These are phyloP conservation scores for Sylvia borin DNA, from an alignment of 2,797 vertebrate genomes.

Conservation along the genomic window DNA sequence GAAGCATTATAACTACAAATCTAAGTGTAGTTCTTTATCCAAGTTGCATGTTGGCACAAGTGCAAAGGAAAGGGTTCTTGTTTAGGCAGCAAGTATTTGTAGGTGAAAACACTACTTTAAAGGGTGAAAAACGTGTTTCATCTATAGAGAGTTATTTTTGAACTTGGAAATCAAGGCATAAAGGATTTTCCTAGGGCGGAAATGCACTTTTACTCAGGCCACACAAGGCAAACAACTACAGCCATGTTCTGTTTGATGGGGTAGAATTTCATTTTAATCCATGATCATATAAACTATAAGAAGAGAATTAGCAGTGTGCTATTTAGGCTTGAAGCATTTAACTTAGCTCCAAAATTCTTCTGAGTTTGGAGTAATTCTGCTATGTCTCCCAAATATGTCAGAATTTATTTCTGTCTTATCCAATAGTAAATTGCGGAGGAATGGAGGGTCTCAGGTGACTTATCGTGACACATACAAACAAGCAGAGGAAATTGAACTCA, in stretches of 20 bases:
- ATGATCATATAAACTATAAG: background rate
- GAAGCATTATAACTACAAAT: background rate
- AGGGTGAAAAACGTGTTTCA: constrained; percentile 7
- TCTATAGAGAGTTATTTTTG: constrained; percentile 15
- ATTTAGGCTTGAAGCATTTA: background rate
- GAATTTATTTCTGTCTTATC: background rate
- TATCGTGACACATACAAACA: background rate
- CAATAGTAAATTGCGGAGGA: background rate
- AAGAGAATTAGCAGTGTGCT: background rate
- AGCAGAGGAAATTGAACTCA: background rate
- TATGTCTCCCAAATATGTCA: background rate
- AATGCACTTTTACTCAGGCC: background rate
- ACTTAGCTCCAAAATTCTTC: background rate
- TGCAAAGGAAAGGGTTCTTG: constrained; percentile 47
- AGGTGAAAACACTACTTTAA: constrained; percentile 53
- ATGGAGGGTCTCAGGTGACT: background rate
- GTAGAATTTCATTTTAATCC: background rate
- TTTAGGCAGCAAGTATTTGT: constrained; percentile 42
- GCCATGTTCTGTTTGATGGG: background rate
- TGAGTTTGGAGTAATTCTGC: background rate
- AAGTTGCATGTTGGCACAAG: constrained; percentile 53
- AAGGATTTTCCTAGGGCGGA: background rate
- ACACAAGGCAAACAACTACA: background rate
- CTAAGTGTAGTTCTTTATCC: constrained; percentile 46
- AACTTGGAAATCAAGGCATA: background rate